Base-by-base conservation (phyloP, 2,797 vertebrate genomes). In the Fistularia tabacaria region DNA sequence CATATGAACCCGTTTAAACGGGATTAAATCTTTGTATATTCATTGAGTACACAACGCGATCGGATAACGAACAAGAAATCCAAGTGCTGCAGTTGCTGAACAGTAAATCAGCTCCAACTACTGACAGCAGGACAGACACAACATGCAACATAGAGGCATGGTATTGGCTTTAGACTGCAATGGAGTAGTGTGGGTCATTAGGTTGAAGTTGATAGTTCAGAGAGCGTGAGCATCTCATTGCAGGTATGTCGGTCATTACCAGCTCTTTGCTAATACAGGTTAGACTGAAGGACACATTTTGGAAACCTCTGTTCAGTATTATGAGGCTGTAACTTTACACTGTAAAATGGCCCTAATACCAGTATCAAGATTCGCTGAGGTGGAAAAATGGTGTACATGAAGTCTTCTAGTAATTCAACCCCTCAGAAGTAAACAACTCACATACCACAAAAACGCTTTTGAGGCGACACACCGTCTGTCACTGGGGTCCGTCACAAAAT, bases 281-380 rank as follows among this genome's bases (percentile, higher is more conserved):
- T 14, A 51, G 6, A 41, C 36, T 56, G 6, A 49, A 51, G 6
- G 43, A 43, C 13, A 36, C 6, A 37, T 36, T 45, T 44, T 10
- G 59, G 59, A 56, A 47, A 13, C 12, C 46, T 51, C 39, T 53
- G 10, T 41, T 46, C 55, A 43, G 48, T 9, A 38, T 6, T 49
- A 46, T 10, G 7, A 48, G 4, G 8, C 9, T 48, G 7, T 39
- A 49, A 53, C 38, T 44, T 51, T 11, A 10, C 11, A 46, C 54
- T 42, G 36, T 46, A 8, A 14, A 44, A 41, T 14, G 43, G 9
- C 41, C 53, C 36, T 50, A 48, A 51, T 54, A 59, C 15, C 6
- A 6, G 53, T 83, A 78, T 85, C 79, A 84, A 66, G 64, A 82
- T 67, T 74, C 61, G 47, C 83, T 80, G 66, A 84, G 66, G 41